Evolutionary conservation across 2,888 invertebrate genomes (phyloP), one percentile per base, ranked within the genome.

Genomic region (Pristionchus mayeri): DNA sequence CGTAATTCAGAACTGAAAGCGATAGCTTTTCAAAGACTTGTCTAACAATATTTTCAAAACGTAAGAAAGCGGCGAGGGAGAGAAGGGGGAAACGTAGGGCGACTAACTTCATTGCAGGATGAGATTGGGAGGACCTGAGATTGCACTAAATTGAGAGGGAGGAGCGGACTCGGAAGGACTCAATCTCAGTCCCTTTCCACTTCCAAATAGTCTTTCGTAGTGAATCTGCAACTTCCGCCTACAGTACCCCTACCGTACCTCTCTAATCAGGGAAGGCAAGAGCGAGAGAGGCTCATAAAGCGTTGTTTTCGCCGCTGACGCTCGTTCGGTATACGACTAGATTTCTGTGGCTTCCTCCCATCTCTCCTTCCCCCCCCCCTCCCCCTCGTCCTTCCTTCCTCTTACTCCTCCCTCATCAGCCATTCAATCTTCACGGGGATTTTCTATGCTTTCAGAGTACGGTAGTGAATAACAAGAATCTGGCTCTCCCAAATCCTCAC

Each of bases 401-500:
- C 78, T 78, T 16, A 18, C 21, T 50, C 37, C 44, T 11, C 80
- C 13, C 80, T 57, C 78, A 52, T 54, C 54, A 34, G 21, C 34
- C 78, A 52, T 78, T 78, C 54, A 52, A 52, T 78, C 78, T 78
- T 52, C 54, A 78, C 78, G 40, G 71, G 71, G 71, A 71, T 71
- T 71, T 71, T 9, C 37, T 71, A 44, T 71, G 71, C 40, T 63
- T 63, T n/a, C 7, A 30, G 21, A 67, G 2, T 71, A 71, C 71
- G 40, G 71, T 71, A 71, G 40, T 34, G 63, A 63, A 63, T 11
- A 63, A 63, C 63, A 63, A 44, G 44, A 44, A 63, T 63, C 63
- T 30, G 30, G 57, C 4, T n/a, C 0, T 24, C 24, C 24, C 21
- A 21, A 52, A 52, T 52, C 52, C 52, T 16, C 11, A 52, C 16